Conservation (phyloP, 2,888 invertebrate species). For the Polyommatus iphigenia region DNA sequence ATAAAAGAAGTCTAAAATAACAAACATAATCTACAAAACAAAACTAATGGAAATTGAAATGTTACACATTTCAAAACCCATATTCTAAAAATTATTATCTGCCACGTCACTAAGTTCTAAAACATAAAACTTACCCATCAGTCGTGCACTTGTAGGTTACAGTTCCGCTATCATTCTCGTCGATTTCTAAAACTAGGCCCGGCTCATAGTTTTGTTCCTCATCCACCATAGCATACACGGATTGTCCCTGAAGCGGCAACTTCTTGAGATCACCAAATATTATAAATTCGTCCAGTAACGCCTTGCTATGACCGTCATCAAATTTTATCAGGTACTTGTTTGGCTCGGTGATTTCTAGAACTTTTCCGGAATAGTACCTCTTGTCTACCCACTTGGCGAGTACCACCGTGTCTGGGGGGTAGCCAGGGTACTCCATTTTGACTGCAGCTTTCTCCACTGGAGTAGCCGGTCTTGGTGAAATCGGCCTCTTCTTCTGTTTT, state of each 20-base stretch:
- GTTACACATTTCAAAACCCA: too few species aligned
- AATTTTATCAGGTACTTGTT: constrained; percentile 83
- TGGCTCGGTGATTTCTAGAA: constrained; percentile 77
- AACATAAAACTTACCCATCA: constrained; percentile 60
- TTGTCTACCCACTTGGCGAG: constrained; percentile 85
- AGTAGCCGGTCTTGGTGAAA: constrained; percentile 68
- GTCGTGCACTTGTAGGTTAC: constrained; percentile 73
- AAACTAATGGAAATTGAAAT: too few species aligned
- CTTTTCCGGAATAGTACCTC: constrained; percentile 83
- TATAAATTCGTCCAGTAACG: constrained; percentile 81
- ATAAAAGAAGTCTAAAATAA: too few species aligned
- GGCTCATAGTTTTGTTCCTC: constrained; percentile 78
- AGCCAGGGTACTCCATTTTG: constrained; percentile 65
- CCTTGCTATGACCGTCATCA: constrained; percentile 82
- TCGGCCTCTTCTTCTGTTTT: constrained; percentile 68
- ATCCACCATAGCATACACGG: constrained; percentile 77
- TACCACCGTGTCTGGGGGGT: constrained; percentile 72
- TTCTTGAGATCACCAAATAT: constrained; percentile 77
- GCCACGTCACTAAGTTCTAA: too few species aligned
- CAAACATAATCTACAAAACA: too few species aligned
- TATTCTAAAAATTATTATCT: too few species aligned
- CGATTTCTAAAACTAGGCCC: constrained; percentile 71
- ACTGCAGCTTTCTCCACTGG: constrained; percentile 63
- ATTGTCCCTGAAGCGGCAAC: constrained; percentile 77
- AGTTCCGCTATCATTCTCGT: constrained; percentile 69